Conservation (phyloP, 2,113 vertebrate genomes). For the Junco hyemalis region DNA sequence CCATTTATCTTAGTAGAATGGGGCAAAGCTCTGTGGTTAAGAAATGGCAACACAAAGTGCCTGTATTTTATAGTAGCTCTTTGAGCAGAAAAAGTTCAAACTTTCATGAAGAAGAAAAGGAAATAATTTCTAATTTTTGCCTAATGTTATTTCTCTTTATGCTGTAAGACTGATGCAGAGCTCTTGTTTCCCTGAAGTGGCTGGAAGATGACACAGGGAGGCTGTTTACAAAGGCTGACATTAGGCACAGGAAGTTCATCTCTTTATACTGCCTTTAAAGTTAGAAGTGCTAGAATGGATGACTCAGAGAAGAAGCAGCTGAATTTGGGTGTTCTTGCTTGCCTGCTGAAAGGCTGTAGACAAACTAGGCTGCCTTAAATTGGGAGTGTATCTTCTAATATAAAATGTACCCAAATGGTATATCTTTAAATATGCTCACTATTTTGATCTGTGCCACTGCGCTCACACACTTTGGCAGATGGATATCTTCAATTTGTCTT, state of each 20-base stretch:
- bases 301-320: background rate
- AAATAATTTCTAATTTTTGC: background rate
- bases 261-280: background rate
- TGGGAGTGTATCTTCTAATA: background rate
- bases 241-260: background rate
- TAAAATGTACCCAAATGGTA: background rate
- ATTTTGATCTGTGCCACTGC: background rate
- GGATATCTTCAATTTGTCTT: background rate
- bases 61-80: background rate
- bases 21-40: background rate
- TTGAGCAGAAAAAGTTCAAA: background rate
- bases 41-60: background rate
- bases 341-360: background rate
- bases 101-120: background rate
- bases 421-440: slow-evolving; percentile 23
- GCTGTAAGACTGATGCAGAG: background rate
- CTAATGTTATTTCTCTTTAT: background rate
- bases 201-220: background rate
- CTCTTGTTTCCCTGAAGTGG: background rate
- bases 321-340: background rate
- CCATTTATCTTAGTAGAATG: background rate
- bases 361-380: background rate
- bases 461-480: background rate
- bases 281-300: background rate
- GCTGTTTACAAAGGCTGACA: background rate